phyloP scores from a whole-genome alignment of 2,797 vertebrate genomes.

The Notamacropus eugenii region DNA sequence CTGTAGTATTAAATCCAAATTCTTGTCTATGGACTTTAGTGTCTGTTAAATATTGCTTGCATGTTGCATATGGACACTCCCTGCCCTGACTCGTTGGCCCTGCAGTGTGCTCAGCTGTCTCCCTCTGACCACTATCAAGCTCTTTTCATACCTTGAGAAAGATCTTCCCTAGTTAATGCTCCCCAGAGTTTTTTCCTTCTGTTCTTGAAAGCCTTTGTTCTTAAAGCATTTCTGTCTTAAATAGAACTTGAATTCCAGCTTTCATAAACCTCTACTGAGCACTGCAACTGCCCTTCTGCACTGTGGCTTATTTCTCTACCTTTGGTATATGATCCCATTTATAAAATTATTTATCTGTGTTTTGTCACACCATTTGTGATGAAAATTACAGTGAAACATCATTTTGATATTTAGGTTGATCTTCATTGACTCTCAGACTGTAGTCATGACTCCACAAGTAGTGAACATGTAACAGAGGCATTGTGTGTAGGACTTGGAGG shows the following conservation, averaged over 20 bases:
- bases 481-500: constrained; percentile 9
- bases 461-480: not conserved
- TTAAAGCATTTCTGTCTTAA: constrained; percentile 15
- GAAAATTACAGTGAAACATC: constrained; percentile 38
- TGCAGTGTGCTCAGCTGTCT: not conserved
- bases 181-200: constrained; percentile 27
- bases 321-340: constrained; percentile 38
- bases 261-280: not conserved
- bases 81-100: not conserved
- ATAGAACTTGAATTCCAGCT: not conserved
- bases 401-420: not conserved
- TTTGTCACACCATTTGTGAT: constrained; percentile 18
- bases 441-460: not conserved
- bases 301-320: not conserved
- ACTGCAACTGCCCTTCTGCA: not conserved
- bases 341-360: not conserved
- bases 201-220: constrained; percentile 42
- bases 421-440: constrained; percentile 22
- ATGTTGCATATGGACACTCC: constrained; percentile 21
- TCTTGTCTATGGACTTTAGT: not conserved
- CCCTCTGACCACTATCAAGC: not conserved
- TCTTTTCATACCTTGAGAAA: constrained; percentile 14
- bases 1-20: not conserved
- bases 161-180: not conserved
- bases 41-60: not conserved